These are phyloP conservation scores for Psittacara wagleri DNA, from an alignment of 2,113 vertebrate genomes.

Conservation along the genomic window DNA sequence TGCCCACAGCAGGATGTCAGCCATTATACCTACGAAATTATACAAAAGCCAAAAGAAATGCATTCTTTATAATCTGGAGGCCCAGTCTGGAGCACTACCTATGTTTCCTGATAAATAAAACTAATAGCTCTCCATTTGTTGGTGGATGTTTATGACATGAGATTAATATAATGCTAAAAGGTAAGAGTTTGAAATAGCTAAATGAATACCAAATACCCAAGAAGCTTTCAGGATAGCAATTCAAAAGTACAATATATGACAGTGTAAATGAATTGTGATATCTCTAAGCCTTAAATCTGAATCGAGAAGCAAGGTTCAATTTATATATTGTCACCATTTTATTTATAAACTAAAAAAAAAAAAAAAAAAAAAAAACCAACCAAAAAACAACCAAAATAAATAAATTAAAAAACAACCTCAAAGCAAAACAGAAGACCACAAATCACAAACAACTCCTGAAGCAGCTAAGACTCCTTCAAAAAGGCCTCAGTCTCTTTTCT, in stretches of 20 bases:
- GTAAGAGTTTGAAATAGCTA: not conserved
- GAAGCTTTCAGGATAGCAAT: not conserved
- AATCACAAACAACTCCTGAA: not conserved
- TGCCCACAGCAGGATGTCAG: not conserved
- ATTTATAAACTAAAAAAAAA: not conserved
- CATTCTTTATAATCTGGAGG: not conserved
- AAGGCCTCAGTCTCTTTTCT: not conserved
- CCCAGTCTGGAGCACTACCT: not conserved
- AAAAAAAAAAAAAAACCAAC: not conserved
- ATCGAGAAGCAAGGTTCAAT: not conserved
- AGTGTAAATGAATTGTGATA: not conserved
- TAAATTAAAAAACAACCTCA: not conserved
- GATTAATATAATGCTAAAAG: not conserved
- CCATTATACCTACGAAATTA: not conserved
- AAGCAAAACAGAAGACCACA: not conserved
- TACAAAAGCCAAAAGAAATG: not conserved
- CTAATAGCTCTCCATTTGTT: not conserved
- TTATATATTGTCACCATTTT: not conserved
- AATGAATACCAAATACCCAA: not conserved
- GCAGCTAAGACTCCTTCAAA: not conserved
- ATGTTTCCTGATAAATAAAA: not conserved
- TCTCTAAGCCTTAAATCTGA: not conserved
- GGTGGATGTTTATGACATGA: not conserved
- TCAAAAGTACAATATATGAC: not conserved
- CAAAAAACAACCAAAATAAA: not conserved